Base-by-base conservation (phyloP, 2,888 invertebrate species). In the Aethes cnicana region DNA sequence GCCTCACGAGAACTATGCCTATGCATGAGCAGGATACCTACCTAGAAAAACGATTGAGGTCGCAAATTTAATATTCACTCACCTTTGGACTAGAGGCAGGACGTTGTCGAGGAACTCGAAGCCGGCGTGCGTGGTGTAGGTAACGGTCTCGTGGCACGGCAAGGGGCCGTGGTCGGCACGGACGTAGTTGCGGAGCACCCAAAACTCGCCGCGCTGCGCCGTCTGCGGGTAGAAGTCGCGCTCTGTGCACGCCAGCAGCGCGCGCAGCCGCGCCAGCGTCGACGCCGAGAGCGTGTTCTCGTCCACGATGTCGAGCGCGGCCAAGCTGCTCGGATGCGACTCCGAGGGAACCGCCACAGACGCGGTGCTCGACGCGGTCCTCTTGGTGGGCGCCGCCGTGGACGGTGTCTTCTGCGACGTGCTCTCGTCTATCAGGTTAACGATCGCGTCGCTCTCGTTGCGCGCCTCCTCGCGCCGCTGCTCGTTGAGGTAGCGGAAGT, bases 121-220 rank as follows among this genome's bases (percentile, higher is more conserved):
- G 70, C 97, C 97, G 3, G 96, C 96, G 80, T 97, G 97, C 8
- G 97, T 97, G 23, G 97, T 96, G 73, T 97, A 97, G 1, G 97
- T 97, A 59, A 97, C 92, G 62, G 94, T 94, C 81, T 96, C 96
- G 82, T 95, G 94, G 82, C 97, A 97, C 71, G 89, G 91, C 41
- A 94, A 77, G 32, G 86, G 78, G 11, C 92, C 92, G 67, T 93
- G 93, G 53, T 93, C 93, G 52, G 96, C 95, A 28, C 92, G 92
- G 60, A 96, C 92, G 74, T 95, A 97, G 86, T 97, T 97, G 83
- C 96, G 95, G 55, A 97, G 88, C 64, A 97, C 96, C 96, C 96
- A 97, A 78, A 94, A 97, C 68, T 95, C 94, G 12, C 95, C 95
- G 1, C 95, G 92, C 70, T 95, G 95, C 47, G 92, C 83, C 32